Percentiles rank a stretch among this genome's conserved stretches.
phyloP scores from a whole-genome alignment of 2,113 vertebrate species.

The Nesoenas mayeri region DNA sequence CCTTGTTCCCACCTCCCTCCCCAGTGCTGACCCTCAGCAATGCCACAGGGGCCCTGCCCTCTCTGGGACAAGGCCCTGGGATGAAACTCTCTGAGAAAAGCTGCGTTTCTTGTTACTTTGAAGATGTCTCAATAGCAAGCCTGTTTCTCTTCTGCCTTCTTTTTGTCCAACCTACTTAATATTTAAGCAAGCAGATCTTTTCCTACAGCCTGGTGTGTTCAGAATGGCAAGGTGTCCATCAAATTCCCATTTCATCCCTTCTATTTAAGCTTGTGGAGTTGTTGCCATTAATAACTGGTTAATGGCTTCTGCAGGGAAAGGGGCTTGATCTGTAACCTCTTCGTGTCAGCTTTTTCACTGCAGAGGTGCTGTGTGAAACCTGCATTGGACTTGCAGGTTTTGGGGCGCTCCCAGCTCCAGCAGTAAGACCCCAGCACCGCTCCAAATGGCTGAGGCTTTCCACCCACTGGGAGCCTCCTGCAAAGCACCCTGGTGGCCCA shows the following conservation, averaged over 20 bases:
- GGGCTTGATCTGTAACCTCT: not conserved
- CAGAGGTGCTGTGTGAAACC: not conserved
- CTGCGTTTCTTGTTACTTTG: not conserved
- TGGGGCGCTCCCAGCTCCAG: not conserved
- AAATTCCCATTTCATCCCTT: not conserved
- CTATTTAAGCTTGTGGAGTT: not conserved
- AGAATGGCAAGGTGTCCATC: not conserved
- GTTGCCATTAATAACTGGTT: not conserved
- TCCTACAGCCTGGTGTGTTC: not conserved
- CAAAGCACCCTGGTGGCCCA: rapidly evolving
- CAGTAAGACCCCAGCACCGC: not conserved
- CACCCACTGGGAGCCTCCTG: not conserved
- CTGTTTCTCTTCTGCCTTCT: not conserved
- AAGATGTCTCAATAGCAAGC: not conserved
- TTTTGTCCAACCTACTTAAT: not conserved
- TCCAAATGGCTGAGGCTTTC: not conserved
- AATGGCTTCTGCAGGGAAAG: not conserved
- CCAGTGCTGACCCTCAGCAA: not conserved
- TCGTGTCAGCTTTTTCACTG: not conserved
- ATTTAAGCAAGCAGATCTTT: not conserved
- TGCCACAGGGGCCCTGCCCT: not conserved
- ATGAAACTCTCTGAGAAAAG: not conserved
- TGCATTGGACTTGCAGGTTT: not conserved
- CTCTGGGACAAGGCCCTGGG: not conserved
- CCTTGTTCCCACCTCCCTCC: not conserved